Percentiles rank a stretch among this genome's conserved stretches.
Conservation (phyloP, 1,140 invertebrate genomes). For the Rhynchophorus ferrugineus region DNA sequence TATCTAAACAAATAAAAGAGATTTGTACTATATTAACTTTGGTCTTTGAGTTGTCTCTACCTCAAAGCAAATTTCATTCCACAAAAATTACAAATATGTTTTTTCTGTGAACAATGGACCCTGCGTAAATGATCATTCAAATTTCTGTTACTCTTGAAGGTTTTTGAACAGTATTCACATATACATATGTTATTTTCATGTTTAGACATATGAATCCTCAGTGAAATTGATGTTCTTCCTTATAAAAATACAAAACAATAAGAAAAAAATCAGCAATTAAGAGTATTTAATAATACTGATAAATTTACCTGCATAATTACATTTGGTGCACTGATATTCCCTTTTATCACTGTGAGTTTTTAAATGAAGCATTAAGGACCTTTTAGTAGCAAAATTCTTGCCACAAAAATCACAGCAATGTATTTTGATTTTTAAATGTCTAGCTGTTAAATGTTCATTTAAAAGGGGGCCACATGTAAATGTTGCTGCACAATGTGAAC, state of each 20-base stretch:
- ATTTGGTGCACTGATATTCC: conserved; percentile 51
- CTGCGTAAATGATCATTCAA: conserved; percentile 30
- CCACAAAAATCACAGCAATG: conserved; percentile 45
- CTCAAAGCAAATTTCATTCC: conserved; percentile 25
- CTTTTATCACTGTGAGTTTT: conserved; percentile 64
- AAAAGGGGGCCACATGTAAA: conserved; percentile 22
- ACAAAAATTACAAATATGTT: conserved; percentile 30
- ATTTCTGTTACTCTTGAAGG: conserved; percentile 29
- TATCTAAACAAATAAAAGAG: conserved; percentile 2
- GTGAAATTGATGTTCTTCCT: conserved; percentile 27
- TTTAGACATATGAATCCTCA: conserved; percentile 30
- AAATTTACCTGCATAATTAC: conserved; percentile 39
- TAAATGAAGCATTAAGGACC: conserved; percentile 60
- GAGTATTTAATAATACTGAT: too few species aligned
- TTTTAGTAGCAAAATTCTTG: conserved; percentile 46
- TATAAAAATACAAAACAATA: too few species aligned
- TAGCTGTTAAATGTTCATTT: conserved; percentile 22
- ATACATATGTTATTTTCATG: conserved; percentile 27
- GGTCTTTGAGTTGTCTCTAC: conserved; percentile 3
- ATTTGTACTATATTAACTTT: background rate
- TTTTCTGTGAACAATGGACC: conserved; percentile 27
- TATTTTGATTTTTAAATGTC: conserved; percentile 26
- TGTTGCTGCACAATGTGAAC: conserved; percentile 22
- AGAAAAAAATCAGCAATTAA: too few species aligned
- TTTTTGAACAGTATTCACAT: conserved; percentile 33